Evolutionary conservation across 1,140 invertebrate species (phyloP).

Genomic region (Drosophila mayri): DNA sequence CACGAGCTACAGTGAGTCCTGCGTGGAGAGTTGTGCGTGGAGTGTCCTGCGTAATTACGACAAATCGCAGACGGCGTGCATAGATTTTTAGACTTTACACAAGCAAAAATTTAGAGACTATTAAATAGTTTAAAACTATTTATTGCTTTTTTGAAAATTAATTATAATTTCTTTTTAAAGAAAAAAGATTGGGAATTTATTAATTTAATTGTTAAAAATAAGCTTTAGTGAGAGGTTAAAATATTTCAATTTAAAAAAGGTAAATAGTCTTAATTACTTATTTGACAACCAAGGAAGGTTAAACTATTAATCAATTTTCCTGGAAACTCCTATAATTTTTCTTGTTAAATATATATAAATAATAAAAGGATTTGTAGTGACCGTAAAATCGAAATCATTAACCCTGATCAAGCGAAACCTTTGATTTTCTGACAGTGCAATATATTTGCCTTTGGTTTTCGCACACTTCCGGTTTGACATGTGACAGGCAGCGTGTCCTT

Average conservation of each 20-base stretch:
- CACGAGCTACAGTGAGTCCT: conserved; percentile 24
- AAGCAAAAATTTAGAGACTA: background rate
- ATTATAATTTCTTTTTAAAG: background rate
- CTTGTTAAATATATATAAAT: background rate
- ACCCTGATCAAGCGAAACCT: background rate
- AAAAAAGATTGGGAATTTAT: background rate
- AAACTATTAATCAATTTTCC: no score
- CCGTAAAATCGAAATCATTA: background rate
- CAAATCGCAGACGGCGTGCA: conserved; percentile 23
- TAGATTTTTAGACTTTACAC: conserved; percentile 20
- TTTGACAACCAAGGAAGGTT: no score
- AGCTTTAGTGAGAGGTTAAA: background rate
- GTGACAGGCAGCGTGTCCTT: conserved; percentile 76
- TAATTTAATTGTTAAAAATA: background rate
- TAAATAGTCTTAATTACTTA: background rate
- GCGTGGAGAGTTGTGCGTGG: conserved; percentile 13
- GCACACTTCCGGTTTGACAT: conserved; percentile 82
- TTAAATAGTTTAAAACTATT: background rate
- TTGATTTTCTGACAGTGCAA: conserved; percentile 28
- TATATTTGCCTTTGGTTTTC: conserved; percentile 62
- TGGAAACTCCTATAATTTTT: background rate
- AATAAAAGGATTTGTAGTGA: background rate
- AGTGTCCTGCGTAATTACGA: conserved; percentile 60
- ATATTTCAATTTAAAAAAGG: background rate
- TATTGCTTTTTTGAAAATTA: no score